These are phyloP conservation scores for Aphrophora alni DNA, from an alignment of 2,888 invertebrate genomes.

Conservation along the genomic window DNA sequence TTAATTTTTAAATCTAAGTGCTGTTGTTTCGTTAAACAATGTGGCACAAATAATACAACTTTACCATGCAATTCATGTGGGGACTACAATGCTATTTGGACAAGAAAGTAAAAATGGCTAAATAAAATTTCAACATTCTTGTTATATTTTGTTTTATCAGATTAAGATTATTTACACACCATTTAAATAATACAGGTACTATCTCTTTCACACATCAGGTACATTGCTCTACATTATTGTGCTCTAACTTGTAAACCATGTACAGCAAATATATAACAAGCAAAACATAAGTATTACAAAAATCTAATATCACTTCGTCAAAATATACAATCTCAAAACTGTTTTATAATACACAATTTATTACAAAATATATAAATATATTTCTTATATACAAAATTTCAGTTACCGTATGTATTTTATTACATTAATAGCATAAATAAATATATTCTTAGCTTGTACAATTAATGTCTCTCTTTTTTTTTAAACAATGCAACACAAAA, in stretches of 20 bases:
- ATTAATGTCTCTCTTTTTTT: too few relatives aligned
- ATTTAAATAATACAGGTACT: slow-evolving; percentile 7
- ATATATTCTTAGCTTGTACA: neutral
- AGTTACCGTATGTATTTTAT: neutral
- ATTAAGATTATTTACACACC: neutral
- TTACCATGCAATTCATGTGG: too few relatives aligned
- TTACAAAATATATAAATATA: neutral
- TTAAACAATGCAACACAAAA: too few relatives aligned
- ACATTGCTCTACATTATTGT: slow-evolving; percentile 6
- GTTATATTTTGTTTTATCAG: neutral
- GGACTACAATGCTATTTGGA: too few relatives aligned
- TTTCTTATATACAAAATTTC: neutral
- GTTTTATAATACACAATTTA: neutral
- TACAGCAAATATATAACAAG: neutral
- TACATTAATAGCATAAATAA: neutral
- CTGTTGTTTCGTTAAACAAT: too few relatives aligned
- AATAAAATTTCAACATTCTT: neutral
- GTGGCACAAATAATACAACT: too few relatives aligned
- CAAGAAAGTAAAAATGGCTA: too few relatives aligned
- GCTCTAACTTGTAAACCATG: neutral
- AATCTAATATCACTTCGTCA: neutral
- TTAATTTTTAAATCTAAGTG: too few relatives aligned
- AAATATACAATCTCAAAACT: neutral
- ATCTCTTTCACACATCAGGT: slow-evolving; percentile 15
- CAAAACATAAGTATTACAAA: neutral